phyloP scores from a whole-genome alignment of 2,797 vertebrate species.

The Periophthalmus magnuspinnatus region DNA sequence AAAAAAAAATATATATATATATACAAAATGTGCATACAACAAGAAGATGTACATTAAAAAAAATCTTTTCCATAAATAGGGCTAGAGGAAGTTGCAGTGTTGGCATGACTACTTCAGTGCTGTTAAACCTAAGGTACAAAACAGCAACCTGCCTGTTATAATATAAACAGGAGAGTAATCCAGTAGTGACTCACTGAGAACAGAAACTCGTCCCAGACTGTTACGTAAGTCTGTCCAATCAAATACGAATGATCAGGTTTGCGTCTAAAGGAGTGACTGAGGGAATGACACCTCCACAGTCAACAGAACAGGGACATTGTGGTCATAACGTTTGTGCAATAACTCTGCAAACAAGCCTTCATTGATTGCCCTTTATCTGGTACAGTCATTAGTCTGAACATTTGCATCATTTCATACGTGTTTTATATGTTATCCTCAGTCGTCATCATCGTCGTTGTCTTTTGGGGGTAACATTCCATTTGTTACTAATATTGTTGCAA shows the following conservation, averaged over 20 bases:
- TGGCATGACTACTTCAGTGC: no score
- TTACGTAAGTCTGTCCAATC: constrained; percentile 1
- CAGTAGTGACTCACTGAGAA: constrained; percentile 5
- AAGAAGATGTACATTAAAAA: no score
- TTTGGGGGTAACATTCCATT: neutral
- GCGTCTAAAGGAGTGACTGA: constrained; percentile 32
- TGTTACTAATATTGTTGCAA: neutral
- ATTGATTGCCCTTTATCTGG: constrained; percentile 2
- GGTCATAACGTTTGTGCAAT: neutral
- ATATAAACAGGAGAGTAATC: constrained; percentile 4
- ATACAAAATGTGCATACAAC: no score
- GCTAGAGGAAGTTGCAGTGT: no score
- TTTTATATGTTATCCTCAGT: neutral
- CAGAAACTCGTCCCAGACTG: constrained; percentile 9
- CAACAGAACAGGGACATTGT: constrained; percentile 11
- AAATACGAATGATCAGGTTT: constrained; percentile 22
- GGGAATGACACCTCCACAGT: constrained; percentile 25
- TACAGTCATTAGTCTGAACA: neutral
- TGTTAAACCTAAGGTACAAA: neutral
- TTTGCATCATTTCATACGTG: neutral
- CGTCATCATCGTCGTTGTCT: neutral
- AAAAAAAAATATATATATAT: no score
- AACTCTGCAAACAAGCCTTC: neutral
- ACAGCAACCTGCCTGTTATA: neutral
- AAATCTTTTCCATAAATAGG: no score